Evolutionary conservation across 1,140 invertebrate species (phyloP).

Genomic region (Drosophila parvula): DNA sequence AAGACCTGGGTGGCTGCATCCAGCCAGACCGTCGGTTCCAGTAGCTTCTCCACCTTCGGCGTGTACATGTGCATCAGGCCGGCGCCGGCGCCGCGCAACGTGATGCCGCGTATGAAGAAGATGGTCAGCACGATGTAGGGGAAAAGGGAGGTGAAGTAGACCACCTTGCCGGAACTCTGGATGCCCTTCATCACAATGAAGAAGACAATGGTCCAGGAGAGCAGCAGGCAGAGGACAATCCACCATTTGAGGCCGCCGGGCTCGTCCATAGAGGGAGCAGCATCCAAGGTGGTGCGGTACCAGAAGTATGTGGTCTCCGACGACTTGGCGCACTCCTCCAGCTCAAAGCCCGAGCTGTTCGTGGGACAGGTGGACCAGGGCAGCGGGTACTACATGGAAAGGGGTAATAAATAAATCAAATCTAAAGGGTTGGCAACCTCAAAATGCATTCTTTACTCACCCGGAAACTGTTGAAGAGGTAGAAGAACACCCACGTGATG

Average conservation of each 20-base stretch:
- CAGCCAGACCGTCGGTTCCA: conserved; percentile 94
- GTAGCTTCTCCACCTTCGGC: conserved; percentile 93
- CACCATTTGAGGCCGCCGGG: conserved; percentile 95
- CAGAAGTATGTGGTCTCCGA: conserved; percentile 95
- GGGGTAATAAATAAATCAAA: background rate
- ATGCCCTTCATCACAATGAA: conserved; percentile 99
- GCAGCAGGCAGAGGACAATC: conserved; percentile 95
- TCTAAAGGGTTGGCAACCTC: too few relatives aligned
- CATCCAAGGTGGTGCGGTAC: conserved; percentile 94
- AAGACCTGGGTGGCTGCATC: conserved; percentile 98
- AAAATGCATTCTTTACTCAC: conserved; percentile 85
- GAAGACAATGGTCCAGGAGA: conserved; percentile 98
- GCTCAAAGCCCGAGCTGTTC: conserved; percentile 87
- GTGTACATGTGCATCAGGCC: conserved; percentile 96
- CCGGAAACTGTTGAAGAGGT: conserved; percentile 95
- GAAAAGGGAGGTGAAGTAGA: conserved; percentile 98
- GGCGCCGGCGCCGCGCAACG: conserved; percentile 93
- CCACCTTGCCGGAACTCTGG: conserved; percentile 98
- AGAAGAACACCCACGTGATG: conserved; percentile 99
- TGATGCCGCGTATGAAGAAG: conserved; percentile 96
- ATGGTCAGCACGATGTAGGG: conserved; percentile 97
- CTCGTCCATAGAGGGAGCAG: conserved; percentile 92
- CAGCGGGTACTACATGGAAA: conserved; percentile 86
- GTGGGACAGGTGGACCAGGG: conserved; percentile 94
- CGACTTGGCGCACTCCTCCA: conserved; percentile 91